Evolutionary conservation across 2,888 invertebrate species (phyloP), one percentile per base, ranked within the genome.

Genomic region (Villa cingulata): DNA sequence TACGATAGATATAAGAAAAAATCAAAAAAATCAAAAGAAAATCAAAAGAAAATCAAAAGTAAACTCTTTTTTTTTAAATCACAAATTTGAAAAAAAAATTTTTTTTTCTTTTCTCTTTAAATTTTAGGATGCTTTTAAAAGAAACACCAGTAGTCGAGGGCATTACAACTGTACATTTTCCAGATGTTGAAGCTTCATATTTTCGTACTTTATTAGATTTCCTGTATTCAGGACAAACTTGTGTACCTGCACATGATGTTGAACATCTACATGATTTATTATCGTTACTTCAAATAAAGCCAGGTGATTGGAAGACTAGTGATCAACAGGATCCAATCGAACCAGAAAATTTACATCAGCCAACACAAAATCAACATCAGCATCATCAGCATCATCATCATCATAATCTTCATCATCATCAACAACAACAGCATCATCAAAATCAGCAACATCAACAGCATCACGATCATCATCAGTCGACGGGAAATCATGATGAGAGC

Each of bases 181-280:
- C 88, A 44, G 88, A 86, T 59, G 83, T 88, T 53, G 81, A 76
- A 66, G 84, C 81, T 61, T 77, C 78, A 53, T 84, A 87, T 62
- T 80, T 88, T 72, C 79, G 80, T 67, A 84, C 85, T 68, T 76
- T 88, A 58, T 76, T 89, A 60, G 83, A 87, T 62, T 88, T 88
- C 66, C 71, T 88, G 48, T 89, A 89, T 68, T 86, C 86, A 58
- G 88, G 88, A 50, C 86, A 88, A 71, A 86, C 86, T 54, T 69
- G 68, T 55, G 67, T 70, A 45, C 66, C 68, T 18, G 67, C 69
- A 16, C 57, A 67, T 58, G 87, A 88, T 72, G 78, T 88, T 58
- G 82, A 83, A 62, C 85, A 83, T 61, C 77, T 88, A 72, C 82
- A 85, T 70, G 87, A 87, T 67, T 70, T 88, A 48, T 81, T 88